Evolutionary conservation across 2,888 invertebrate genomes (phyloP), one percentile per base, ranked within the genome.

Genomic region (Cactoblastis cactorum): DNA sequence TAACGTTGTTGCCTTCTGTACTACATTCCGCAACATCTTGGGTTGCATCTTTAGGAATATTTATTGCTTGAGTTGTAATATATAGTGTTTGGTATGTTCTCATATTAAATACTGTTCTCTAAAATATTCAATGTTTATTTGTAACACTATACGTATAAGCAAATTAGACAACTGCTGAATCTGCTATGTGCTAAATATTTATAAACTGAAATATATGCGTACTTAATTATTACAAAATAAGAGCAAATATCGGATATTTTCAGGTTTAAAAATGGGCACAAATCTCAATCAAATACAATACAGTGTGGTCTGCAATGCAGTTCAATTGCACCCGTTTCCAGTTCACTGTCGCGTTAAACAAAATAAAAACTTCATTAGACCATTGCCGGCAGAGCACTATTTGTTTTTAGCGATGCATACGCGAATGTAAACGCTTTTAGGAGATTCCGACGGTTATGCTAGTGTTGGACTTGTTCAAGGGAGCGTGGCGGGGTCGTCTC

Each of bases 1-100:
- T 80, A 78, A 74, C 74, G 76, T 71, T 76, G 72, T 71, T 69
- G 70, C 71, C 69, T 77, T 74, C 73, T 73, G 69, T 77, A 80
- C 77, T 74, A 76, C 77, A 79, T 79, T 78, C 78, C 70, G 54
- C 59, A 63, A 64, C 65, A 67, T 71, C 67, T 70, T 70, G 65
- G 65, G 62, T 50, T 62, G 64, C 57, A 63, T 63, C 58, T 66
- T 59, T 54, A 53, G 50, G 58, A 62, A 67, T 68, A 62, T 68
- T 61, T 62, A 67, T 62, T 65, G 57, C 57, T 49, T 57, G 47
- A 48, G 56, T 55, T 47, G 47, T 33, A 49, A 53, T 55, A 49
- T 56, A 39, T 45, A 37, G 51, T 45, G 28, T 50, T 43, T 47
- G 50, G 45, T 51, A 46, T 56, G 37, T 51, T 51, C 51, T n/a